Evolutionary conservation across 2,113 vertebrate genomes (phyloP).

Genomic region (Bos indicus): DNA sequence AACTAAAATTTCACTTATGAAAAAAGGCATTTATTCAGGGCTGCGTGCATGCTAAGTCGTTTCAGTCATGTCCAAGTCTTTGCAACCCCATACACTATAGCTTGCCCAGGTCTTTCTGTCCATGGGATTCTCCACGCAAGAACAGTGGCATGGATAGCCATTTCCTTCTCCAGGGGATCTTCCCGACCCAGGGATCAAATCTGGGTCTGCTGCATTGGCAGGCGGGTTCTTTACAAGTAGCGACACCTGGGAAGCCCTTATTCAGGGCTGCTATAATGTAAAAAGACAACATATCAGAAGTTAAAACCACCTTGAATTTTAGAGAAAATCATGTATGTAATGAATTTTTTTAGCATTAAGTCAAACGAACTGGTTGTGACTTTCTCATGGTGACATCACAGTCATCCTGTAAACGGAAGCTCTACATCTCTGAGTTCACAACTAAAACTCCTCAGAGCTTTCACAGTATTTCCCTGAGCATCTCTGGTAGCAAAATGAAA

Average conservation of each 20-base stretch:
- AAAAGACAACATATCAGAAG: not conserved
- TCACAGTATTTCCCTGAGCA: not conserved
- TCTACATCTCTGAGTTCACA: not conserved
- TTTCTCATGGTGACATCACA: not conserved
- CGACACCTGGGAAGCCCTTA: not conserved
- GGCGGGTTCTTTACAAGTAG: not conserved
- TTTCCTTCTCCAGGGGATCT: not conserved
- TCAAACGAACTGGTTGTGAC: not conserved
- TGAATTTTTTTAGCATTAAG: not conserved
- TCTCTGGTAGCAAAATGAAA: not conserved
- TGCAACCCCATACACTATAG: not conserved
- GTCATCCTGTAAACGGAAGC: not conserved
- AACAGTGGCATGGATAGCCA: not conserved
- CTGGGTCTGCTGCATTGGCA: not conserved
- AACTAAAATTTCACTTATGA: not conserved
- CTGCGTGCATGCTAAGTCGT: not conserved
- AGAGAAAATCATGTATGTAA: not conserved
- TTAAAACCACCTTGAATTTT: not conserved
- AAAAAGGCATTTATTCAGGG: not conserved
- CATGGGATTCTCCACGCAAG: not conserved
- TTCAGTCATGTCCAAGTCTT: not conserved
- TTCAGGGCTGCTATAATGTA: not conserved
- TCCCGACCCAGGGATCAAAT: not conserved
- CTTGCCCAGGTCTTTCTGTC: not conserved
- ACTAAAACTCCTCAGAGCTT: not conserved